Evolutionary conservation across 2,113 vertebrate species (phyloP).

Genomic region (Hirundichthys speculiger): DNA sequence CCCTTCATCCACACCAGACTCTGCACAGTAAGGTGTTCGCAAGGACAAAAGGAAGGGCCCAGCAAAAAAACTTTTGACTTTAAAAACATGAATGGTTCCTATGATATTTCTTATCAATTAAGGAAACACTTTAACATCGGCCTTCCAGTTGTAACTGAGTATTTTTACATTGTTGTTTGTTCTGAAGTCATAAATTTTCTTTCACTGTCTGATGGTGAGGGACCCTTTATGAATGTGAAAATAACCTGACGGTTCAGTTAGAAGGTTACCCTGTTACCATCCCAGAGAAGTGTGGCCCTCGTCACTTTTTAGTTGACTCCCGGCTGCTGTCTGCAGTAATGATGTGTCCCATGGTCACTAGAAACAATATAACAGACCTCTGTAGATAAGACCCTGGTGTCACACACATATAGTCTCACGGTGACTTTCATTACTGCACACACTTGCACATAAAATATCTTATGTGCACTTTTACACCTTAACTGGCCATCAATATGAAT

Average conservation of each 20-base stretch:
- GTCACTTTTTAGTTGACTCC: constrained; percentile 10
- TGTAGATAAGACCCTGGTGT: constrained; percentile 21
- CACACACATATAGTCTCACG: no score
- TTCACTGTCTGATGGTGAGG: not conserved
- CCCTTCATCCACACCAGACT: no score
- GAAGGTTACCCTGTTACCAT: not conserved
- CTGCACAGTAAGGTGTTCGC: no score
- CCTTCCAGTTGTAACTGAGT: not conserved
- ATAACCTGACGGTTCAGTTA: constrained; percentile 4
- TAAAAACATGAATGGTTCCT: no score
- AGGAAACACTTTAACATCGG: not conserved
- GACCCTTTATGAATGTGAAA: constrained; percentile 23
- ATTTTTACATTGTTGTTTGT: not conserved
- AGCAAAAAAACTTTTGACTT: no score
- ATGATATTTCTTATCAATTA: no score
- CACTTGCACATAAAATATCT: no score
- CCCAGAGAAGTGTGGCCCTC: constrained; percentile 28
- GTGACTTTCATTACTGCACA: no score
- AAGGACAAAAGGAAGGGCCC: no score
- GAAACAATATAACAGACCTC: constrained; percentile 24
- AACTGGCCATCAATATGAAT: constrained; percentile 37
- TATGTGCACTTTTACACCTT: not conserved
- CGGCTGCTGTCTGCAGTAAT: constrained; percentile 20
- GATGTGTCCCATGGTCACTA: constrained; percentile 16
- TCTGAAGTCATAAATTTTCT: not conserved